These are phyloP conservation scores for Blomia tropicalis DNA, from an alignment of 2,888 invertebrate genomes.

Conservation along the genomic window DNA sequence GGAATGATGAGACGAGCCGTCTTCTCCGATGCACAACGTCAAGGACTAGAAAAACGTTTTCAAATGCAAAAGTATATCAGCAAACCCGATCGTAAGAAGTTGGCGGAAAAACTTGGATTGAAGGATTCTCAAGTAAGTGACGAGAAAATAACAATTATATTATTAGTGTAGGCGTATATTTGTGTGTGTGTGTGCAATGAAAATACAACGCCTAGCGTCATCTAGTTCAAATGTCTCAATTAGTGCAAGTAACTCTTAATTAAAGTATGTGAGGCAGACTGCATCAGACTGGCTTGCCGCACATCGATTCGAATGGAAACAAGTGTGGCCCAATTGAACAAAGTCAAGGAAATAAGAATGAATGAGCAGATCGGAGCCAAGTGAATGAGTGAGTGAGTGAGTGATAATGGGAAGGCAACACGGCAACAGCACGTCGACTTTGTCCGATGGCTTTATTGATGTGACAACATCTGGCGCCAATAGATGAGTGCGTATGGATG, in stretches of 20 bases:
- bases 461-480: slow-evolving; percentile 11
- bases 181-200: too few species aligned
- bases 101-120: slow-evolving; percentile 84
- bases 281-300: neutral
- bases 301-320: neutral
- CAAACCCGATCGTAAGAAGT: slow-evolving; percentile 89
- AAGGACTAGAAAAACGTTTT: slow-evolving; percentile 85
- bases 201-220: neutral
- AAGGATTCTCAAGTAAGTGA: slow-evolving; percentile 83
- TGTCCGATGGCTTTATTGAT: neutral
- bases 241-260: slow-evolving; percentile 11
- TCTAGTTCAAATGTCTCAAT: neutral
- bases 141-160: neutral
- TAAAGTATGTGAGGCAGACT: too few species aligned
- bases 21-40: slow-evolving; percentile 85
- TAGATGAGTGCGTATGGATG: slow-evolving; percentile 2
- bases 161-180: too few species aligned
- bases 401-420: too few species aligned
- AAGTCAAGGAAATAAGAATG: neutral
- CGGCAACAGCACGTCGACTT: neutral
- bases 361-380: neutral
- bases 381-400: neutral
- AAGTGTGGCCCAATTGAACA: neutral
- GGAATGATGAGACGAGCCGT: slow-evolving; percentile 96
- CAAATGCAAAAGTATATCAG: slow-evolving; percentile 96